Evolutionary conservation across 2,113 vertebrate genomes (phyloP).

Genomic region (Pterophyllum scalare): DNA sequence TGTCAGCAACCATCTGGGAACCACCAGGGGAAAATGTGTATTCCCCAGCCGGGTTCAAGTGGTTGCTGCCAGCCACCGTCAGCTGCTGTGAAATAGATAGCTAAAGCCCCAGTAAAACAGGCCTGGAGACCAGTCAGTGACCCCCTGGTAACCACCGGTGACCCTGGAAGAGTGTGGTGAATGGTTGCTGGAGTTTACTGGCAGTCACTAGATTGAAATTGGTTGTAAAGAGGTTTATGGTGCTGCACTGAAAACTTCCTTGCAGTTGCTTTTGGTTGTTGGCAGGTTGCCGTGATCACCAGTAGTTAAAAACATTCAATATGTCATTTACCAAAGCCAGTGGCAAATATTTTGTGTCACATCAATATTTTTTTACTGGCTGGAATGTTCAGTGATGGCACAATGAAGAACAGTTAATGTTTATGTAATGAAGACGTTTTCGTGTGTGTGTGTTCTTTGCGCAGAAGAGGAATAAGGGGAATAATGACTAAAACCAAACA

Average conservation of each 20-base stretch:
- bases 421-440: neutral
- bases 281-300: no score
- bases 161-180: neutral
- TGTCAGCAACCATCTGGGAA: neutral
- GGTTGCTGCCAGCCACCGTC: neutral
- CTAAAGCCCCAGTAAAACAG: neutral
- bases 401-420: neutral
- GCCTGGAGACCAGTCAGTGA: neutral
- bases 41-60: neutral
- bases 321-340: neutral
- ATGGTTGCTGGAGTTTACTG: neutral
- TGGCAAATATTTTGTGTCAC: neutral
- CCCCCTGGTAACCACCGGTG: neutral
- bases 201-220: no score
- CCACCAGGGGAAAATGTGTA: neutral
- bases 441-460: neutral
- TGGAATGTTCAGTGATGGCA: neutral
- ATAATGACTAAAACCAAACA: no score
- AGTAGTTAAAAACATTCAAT: no score
- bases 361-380: neutral
- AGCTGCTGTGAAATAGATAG: conserved; percentile 2
- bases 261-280: no score
- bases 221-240: no score
- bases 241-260: no score
- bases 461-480: no score